Conservation (phyloP, 2,888 invertebrate genomes). For the Drosophila subquinaria region DNA sequence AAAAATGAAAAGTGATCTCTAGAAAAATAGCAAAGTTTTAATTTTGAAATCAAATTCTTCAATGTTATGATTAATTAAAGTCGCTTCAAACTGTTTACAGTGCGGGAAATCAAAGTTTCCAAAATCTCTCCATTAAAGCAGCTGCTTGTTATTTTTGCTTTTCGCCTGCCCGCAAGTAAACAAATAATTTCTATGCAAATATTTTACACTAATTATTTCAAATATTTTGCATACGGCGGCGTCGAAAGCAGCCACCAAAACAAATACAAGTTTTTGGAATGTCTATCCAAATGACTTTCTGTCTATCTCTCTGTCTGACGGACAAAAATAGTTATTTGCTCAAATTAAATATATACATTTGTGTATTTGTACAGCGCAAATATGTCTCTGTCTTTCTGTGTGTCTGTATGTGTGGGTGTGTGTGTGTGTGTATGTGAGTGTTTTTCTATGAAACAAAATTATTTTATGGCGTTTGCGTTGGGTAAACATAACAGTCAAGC, state of each 20-base stretch:
- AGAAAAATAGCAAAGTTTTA: too few relatives aligned
- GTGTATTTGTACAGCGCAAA: conserved; percentile 76
- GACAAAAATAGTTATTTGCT: conserved; percentile 78
- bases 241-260: conserved; percentile 39
- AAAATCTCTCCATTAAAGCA: conserved; percentile 51
- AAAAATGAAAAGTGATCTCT: too few relatives aligned
- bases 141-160: conserved; percentile 42
- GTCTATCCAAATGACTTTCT: conserved; percentile 20
- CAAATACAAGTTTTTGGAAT: conserved; percentile 37
- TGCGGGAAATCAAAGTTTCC: not conserved
- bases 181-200: conserved; percentile 79
- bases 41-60: not conserved
- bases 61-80: conserved; percentile 2
- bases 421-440: conserved; percentile 40
- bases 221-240: conserved; percentile 73
- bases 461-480: conserved; percentile 76
- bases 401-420: conserved; percentile 35
- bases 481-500: conserved; percentile 58
- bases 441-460: conserved; percentile 64
- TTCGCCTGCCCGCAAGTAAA: conserved; percentile 65
- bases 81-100: not conserved
- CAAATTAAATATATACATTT: conserved; percentile 80
- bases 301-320: conserved; percentile 30
- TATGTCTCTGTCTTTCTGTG: conserved; percentile 62
- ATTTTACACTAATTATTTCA: conserved; percentile 81